Conservation (phyloP, 2,888 invertebrate species). For the Andrena hattorfiana region DNA sequence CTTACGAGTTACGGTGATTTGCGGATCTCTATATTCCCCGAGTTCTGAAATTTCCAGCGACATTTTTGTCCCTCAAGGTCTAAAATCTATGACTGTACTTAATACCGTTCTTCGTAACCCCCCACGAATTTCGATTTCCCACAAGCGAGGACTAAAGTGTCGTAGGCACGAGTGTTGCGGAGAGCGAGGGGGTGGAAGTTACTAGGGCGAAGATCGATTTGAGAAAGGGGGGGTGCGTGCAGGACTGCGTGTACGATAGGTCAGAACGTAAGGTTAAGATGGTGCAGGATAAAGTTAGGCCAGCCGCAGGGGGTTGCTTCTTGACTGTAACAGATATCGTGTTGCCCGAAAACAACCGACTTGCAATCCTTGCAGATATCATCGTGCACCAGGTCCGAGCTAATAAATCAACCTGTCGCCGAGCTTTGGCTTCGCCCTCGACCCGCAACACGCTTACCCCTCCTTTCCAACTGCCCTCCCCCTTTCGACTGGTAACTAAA, state of each 20-base stretch:
- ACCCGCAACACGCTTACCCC: conserved; percentile 61
- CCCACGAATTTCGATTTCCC: neutral
- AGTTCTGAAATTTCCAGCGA: neutral
- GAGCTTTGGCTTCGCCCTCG: conserved; percentile 62
- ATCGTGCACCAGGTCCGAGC: conserved; percentile 63
- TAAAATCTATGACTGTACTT: neutral
- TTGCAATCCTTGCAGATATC: conserved; percentile 66
- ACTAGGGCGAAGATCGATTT: conserved; percentile 37
- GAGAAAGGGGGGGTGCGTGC: conserved; percentile 21
- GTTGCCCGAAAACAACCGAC: conserved; percentile 47
- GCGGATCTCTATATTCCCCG: neutral
- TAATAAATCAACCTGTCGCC: conserved; percentile 75
- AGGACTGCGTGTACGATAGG: conserved; percentile 43
- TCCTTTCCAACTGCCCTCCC: neutral
- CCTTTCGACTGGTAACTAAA: conserved; percentile 2
- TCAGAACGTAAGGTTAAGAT: conserved; percentile 32
- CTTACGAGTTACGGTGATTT: neutral
- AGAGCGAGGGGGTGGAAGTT: neutral
- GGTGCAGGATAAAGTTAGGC: conserved; percentile 42
- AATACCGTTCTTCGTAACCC: neutral
- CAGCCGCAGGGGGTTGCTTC: conserved; percentile 32
- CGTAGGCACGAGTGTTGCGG: neutral
- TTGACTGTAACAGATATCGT: conserved; percentile 42
- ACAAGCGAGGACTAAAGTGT: neutral
- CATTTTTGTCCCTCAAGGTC: neutral